These are phyloP conservation scores for Epinotia nisella DNA, from an alignment of 2,888 invertebrate genomes.

Conservation along the genomic window DNA sequence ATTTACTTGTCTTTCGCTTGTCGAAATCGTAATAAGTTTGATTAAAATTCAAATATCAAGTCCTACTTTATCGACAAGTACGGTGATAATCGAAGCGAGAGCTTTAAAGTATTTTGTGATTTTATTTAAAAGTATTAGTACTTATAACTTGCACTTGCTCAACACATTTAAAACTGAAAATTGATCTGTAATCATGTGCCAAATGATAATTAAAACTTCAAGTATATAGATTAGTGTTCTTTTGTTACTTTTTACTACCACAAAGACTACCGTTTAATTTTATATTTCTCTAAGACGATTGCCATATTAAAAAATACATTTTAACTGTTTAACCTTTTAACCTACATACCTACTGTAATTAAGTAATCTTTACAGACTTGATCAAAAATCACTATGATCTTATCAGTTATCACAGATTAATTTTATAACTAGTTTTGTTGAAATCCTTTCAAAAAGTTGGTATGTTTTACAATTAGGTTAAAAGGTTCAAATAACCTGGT, in stretches of 20 bases:
- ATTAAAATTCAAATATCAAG: not conserved
- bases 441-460: not conserved
- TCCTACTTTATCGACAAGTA: not conserved
- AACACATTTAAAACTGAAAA: conserved; percentile 17
- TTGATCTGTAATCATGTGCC: conserved; percentile 39
- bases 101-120: conserved; percentile 23
- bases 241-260: conserved; percentile 17
- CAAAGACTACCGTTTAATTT: conserved; percentile 13
- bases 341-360: not conserved
- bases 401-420: not conserved
- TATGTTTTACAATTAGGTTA: not conserved
- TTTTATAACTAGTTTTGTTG: not conserved
- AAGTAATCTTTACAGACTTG: not conserved
- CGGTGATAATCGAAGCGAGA: not conserved
- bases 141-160: conserved; percentile 32
- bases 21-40: not conserved
- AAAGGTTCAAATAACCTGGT: conserved; percentile 11
- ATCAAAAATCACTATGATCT: not conserved
- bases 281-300: conserved; percentile 13
- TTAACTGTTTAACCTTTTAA: conserved; percentile 13
- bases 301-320: conserved; percentile 15
- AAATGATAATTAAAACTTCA: conserved; percentile 35
- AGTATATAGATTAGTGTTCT: conserved; percentile 19
- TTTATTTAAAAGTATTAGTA: conserved; percentile 3
- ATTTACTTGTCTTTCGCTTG: not conserved